Evolutionary conservation across 2,113 vertebrate genomes (phyloP), one percentile per base, ranked within the genome.

Genomic region (Panurus biarmicus): DNA sequence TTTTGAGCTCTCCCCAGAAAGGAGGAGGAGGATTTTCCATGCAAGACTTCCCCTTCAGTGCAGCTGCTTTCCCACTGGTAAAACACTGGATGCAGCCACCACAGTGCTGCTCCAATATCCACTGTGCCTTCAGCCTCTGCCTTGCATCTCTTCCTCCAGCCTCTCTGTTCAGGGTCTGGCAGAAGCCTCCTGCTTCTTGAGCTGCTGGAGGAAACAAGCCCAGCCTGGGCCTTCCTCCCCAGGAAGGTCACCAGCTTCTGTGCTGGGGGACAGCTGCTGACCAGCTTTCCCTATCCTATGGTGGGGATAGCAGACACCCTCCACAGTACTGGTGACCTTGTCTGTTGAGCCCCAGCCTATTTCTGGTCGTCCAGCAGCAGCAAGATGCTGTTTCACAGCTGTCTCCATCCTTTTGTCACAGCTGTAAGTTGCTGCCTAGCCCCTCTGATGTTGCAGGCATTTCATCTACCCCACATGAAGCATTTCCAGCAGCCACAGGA

Each of bases 41-140:
- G 2, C n/a, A 33, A 42, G 15, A 3, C 15, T 64, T 3, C 9
- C 16, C 5, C 4, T 45, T 35, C 2, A 4, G 44, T 25, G 24
- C 57, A 71, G 31, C 75, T 62, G 24, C n/a, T 82, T 78, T 58
- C 35, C 25, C 0, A 0, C 33, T 47, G 48, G 40, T 58, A 71
- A 67, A 45, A 25, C 31, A 28, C 17, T 22, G 67, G 17, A 19
- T 40, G n/a, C 31, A 45, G 29, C 23, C 25, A 42, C 21, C 14
- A 6, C 2, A 2, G 38, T 58, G 74, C 38, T 70, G 7, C 70
- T 74, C 42, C 2, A 2, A 16, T 28, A 40, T 18, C 28, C 11
- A 6, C 22, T 29, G 22, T n/a, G 23, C 40, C 75, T 67, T 51
- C 62, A 85, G 35, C 23, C 23, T 72, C 62, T 69, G 33, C 54